Evolutionary conservation across 1,140 invertebrate species (phyloP).

Genomic region (Penaeus japonicus): DNA sequence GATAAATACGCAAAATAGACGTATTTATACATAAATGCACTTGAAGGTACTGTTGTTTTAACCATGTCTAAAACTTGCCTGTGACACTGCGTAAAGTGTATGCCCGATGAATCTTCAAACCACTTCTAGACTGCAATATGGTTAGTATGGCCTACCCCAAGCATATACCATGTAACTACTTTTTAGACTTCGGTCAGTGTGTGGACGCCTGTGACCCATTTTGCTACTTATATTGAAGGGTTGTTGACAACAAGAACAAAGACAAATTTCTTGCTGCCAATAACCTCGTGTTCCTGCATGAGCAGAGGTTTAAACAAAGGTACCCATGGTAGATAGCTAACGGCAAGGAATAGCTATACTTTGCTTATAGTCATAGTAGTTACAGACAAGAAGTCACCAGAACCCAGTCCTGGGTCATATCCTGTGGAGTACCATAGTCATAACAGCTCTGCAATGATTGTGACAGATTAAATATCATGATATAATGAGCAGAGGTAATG

Average conservation of each 20-base stretch:
- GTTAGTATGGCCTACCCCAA: constrained; percentile 20
- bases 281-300: constrained; percentile 11
- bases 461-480: too few relatives aligned
- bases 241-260: constrained; percentile 10
- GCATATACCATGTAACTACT: constrained; percentile 14
- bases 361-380: not conserved
- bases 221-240: constrained; percentile 3
- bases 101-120: constrained; percentile 36
- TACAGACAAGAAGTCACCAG: not conserved
- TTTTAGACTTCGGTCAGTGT: constrained; percentile 35
- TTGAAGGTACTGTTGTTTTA: constrained; percentile 55
- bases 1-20: constrained; percentile 54
- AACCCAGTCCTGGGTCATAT: not conserved
- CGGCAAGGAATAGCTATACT: not conserved
- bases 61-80: constrained; percentile 46
- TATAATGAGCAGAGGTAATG: too few relatives aligned
- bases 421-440: constrained; percentile 7
- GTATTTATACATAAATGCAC: constrained; percentile 53
- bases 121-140: not conserved
- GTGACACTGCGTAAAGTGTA: constrained; percentile 44
- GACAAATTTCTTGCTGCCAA: not conserved
- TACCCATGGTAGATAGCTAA: constrained; percentile 9
- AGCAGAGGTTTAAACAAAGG: not conserved
- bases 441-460: not conserved
- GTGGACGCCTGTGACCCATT: constrained; percentile 42